A percentile compares a stretch with the other conserved stretches of the same genome.
Conservation (phyloP, 2,888 invertebrate genomes). For the Phragmatobia fuliginosa region DNA sequence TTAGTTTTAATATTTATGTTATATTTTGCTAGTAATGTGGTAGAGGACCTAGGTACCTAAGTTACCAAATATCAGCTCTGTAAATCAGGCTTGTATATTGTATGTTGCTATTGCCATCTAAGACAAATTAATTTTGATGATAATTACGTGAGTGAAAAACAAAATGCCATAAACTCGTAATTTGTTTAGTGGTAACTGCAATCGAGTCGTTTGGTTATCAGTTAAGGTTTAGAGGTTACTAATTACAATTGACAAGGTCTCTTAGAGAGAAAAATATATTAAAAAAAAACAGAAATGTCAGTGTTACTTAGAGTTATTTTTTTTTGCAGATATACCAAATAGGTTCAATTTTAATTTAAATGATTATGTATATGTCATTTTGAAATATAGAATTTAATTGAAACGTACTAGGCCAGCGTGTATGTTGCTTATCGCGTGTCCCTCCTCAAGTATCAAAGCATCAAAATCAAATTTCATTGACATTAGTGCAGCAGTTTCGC, state of each 20-base stretch:
- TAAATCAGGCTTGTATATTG: too few species aligned
- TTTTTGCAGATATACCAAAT: neutral
- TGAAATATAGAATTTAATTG: too few species aligned
- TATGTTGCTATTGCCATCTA: neutral
- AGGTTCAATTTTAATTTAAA: neutral
- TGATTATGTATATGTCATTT: too few species aligned
- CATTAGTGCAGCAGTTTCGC: too few species aligned
- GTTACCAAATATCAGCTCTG: neutral
- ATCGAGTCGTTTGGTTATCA: neutral
- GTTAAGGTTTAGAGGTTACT: neutral
- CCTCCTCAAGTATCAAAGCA: too few species aligned
- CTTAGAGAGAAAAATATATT: neutral
- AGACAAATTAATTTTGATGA: neutral
- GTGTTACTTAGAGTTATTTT: too few species aligned
- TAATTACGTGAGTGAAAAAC: neutral
- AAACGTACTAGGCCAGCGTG: too few species aligned
- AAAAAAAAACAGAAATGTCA: rapidly evolving
- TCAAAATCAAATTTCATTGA: too few species aligned
- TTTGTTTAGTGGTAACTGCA: neutral
- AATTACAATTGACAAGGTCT: neutral
- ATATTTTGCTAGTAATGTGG: neutral
- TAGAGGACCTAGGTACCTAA: neutral
- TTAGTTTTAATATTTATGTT: neutral
- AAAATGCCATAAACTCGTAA: too few species aligned
- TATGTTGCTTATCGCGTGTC: too few species aligned